A percentile compares a stretch with the other conserved stretches of the same genome.
Conservation (phyloP, 2,797 vertebrate genomes). For the Hippopotamyrus pictus region DNA sequence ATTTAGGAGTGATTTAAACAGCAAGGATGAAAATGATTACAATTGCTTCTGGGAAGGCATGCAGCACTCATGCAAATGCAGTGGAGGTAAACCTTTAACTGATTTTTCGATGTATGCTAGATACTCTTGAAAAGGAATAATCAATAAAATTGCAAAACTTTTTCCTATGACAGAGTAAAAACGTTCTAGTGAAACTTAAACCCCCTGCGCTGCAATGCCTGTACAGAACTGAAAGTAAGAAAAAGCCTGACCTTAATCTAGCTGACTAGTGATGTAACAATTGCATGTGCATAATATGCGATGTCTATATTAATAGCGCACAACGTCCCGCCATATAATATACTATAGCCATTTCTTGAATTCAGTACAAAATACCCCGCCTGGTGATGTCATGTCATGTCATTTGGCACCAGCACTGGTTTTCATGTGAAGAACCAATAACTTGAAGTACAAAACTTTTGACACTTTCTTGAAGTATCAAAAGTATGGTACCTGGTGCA, state of each 20-base stretch:
- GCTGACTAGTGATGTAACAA: not conserved
- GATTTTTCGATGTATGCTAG: not conserved
- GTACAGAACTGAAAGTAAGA: not conserved
- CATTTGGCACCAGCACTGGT: not conserved
- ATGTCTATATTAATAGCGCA: not conserved
- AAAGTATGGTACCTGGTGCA: not conserved
- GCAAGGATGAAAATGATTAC: not conserved
- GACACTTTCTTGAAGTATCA: not conserved
- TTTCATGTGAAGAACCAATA: not conserved
- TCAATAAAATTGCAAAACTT: not conserved
- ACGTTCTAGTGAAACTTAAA: not conserved
- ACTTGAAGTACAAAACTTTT: not conserved
- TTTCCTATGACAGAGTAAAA: not conserved
- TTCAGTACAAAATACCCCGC: not conserved
- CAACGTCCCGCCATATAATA: not conserved
- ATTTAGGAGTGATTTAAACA: not conserved
- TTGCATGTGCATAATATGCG: not conserved
- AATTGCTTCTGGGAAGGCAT: not conserved
- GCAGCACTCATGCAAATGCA: not conserved
- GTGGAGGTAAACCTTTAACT: not conserved
- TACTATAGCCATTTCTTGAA: not conserved
- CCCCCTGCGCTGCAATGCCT: not conserved
- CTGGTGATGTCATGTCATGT: not conserved
- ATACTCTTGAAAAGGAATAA: not conserved
- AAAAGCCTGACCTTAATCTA: not conserved